Conservation (phyloP, 2,888 invertebrate species). For the Aleiodes leptofemur region DNA sequence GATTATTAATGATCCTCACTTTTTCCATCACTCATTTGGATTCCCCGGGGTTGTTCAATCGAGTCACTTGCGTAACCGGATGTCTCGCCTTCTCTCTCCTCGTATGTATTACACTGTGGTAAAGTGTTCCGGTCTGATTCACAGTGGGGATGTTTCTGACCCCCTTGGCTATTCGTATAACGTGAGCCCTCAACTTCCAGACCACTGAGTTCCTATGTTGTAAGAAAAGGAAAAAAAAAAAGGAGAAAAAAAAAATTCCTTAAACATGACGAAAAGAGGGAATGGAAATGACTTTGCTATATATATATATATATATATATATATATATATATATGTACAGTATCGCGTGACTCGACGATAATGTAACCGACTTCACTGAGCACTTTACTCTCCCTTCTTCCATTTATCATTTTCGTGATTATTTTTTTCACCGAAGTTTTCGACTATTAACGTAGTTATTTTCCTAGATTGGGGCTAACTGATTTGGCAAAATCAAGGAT, state of each 20-base stretch:
- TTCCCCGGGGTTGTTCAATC: slow-evolving; percentile 69
- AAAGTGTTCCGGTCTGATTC: slow-evolving; percentile 51
- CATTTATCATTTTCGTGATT: too few species aligned
- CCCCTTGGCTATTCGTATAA: slow-evolving; percentile 72
- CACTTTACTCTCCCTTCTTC: too few species aligned
- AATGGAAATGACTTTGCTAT: background rate
- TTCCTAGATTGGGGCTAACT: too few species aligned
- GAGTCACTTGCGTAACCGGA: slow-evolving; percentile 91
- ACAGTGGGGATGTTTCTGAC: slow-evolving; percentile 64
- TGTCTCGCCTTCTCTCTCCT: slow-evolving; percentile 78
- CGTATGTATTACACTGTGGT: slow-evolving; percentile 58
- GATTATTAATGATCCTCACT: slow-evolving; percentile 69
- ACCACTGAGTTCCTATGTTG: slow-evolving; percentile 51
- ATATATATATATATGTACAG: too few species aligned
- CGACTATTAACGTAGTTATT: too few species aligned
- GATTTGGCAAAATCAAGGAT: too few species aligned
- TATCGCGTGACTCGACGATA: too few species aligned
- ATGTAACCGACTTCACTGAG: too few species aligned
- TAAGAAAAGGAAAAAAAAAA: too few species aligned
- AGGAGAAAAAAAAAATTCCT: slow-evolving; percentile 33
- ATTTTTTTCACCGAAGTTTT: too few species aligned
- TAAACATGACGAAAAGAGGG: slow-evolving; percentile 7
- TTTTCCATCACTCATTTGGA: slow-evolving; percentile 41
- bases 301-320: too few species aligned
- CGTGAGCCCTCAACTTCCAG: slow-evolving; percentile 62